Conservation (phyloP, 2,113 vertebrate genomes). For the Spea bombifrons region DNA sequence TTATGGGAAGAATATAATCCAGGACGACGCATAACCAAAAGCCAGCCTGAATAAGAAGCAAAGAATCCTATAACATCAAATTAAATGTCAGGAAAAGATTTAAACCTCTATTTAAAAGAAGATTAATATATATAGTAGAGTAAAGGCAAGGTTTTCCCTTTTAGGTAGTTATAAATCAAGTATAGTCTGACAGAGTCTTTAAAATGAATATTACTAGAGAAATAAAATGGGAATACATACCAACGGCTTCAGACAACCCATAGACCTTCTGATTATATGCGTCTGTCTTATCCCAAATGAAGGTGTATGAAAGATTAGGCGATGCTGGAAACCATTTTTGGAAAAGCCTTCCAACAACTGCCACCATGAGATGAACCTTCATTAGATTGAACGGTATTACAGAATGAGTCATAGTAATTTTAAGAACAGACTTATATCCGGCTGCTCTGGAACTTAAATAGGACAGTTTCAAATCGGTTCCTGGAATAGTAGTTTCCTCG, state of each 20-base stretch:
- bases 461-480: conserved; percentile 89
- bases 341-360: conserved; percentile 93
- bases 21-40: not conserved
- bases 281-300: conserved; percentile 98
- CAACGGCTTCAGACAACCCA: conserved; percentile 90
- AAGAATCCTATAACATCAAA: conserved; percentile 19
- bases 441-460: conserved; percentile 94
- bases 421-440: conserved; percentile 94
- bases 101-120: conserved; percentile 29
- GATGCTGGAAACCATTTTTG: conserved; percentile 97
- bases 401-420: conserved; percentile 91
- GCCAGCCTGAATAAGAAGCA: not conserved
- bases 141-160: conserved; percentile 1
- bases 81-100: conserved; percentile 34
- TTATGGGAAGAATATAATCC: not conserved
- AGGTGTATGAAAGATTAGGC: conserved; percentile 92
- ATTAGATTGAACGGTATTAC: conserved; percentile 91
- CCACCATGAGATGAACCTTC: conserved; percentile 98
- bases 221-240: conserved; percentile 65
- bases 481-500: conserved; percentile 91
- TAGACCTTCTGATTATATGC: conserved; percentile 96
- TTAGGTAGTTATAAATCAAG: conserved; percentile 23
- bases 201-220: conserved; percentile 36
- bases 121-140: not conserved
- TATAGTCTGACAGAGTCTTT: conserved; percentile 9